A percentile compares a stretch with the other conserved stretches of the same genome.
These are phyloP conservation scores for Halcyon badia DNA, from an alignment of 2,797 vertebrate genomes.

Conservation along the genomic window DNA sequence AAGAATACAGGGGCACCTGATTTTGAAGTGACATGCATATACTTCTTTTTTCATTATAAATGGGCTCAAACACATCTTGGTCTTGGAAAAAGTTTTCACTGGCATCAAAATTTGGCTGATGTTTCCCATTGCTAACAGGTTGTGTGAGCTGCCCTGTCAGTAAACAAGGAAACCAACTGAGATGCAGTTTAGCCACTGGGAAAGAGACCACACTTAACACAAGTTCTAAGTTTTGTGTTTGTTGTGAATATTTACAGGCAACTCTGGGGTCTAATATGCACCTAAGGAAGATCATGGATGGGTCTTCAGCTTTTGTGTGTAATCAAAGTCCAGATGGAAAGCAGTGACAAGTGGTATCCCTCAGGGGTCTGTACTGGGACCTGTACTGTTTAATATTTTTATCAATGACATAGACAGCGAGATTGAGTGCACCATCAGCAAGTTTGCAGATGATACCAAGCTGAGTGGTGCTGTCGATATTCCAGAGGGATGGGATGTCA, in stretches of 20 bases:
- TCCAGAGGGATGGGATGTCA: no score
- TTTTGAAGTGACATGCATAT: not conserved
- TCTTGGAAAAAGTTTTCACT: not conserved
- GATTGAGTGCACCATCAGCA: no score
- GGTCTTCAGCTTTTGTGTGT: not conserved
- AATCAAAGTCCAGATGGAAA: not conserved
- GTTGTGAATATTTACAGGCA: not conserved
- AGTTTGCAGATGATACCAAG: no score
- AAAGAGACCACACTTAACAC: not conserved
- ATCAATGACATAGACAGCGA: no score
- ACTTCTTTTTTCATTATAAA: not conserved
- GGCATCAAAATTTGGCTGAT: not conserved
- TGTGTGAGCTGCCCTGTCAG: not conserved
- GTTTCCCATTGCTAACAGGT: not conserved
- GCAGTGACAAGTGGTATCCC: no score
- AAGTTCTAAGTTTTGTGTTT: not conserved
- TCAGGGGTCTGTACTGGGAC: no score
- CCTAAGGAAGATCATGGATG: not conserved
- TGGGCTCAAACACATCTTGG: not conserved
- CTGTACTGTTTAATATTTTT: no score
- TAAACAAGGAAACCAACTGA: not conserved
- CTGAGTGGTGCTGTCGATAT: no score
- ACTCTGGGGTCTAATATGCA: not conserved
- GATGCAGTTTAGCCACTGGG: not conserved
- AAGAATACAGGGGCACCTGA: not conserved